Base-by-base conservation (phyloP, 2,888 invertebrate species). In the Eupithecia subumbrata region DNA sequence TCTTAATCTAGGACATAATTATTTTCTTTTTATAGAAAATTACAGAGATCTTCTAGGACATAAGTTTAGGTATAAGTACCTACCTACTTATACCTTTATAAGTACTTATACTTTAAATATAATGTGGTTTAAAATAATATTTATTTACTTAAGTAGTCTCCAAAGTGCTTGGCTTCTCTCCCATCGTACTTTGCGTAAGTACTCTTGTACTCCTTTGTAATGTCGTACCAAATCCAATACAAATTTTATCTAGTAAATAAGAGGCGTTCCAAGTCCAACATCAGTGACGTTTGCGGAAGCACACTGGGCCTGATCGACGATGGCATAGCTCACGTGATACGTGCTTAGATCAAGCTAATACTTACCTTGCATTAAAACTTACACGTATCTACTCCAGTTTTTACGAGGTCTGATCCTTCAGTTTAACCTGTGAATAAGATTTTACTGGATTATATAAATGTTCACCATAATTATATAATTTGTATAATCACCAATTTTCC, bases 201-300 rank as follows among this genome's bases (percentile, higher is more conserved):
- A 40, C 40, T 5, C 5, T 43, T 14, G 14, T 14, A 43, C 48
- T 45, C 5, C 3, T 16, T 45, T 45, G 8, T 48, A 52, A 52
- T 52, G n/a, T 52, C 9, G 48, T 52, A 52, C 9, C 18, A 52
- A 52, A 52, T 52, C 18, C 8, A 2, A 52, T 52, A 52, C 18
- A n/a, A 7, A 52, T 52, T 52, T 52, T 52, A 4, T 48, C 18
- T 18, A 48, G 18, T 5, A 18, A 48, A 48, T 18, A 14, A 52
- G 48, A n/a, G 52, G n/a, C n/a, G 52, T 52, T 52, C n/a, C n/a
- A 52, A 18, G 52, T 52, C 3, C 9, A n/a, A n/a, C n/a, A 52
- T 52, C n/a, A n/a, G 25, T 76, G 76, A 73, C 73, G 76, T 67
- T 76, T n/a, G 48, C 76, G 76, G 73, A 76, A 73, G 73, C 63